These are phyloP conservation scores for Orbicella faveolata DNA, from an alignment of 64 coral and sea anemone genomes.

Conservation along the genomic window DNA sequence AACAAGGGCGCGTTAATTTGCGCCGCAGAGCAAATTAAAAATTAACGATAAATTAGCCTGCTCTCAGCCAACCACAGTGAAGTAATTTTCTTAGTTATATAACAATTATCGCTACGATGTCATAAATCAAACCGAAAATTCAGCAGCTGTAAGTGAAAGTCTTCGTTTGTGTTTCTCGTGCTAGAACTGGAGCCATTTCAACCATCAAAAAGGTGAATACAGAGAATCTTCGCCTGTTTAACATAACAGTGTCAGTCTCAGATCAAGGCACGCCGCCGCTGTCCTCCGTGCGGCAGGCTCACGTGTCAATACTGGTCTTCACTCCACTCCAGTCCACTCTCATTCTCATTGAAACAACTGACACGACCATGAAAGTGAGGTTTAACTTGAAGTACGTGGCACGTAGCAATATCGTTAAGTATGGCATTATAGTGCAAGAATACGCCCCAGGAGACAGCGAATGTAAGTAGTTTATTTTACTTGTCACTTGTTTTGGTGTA, in stretches of 20 bases:
- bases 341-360: slow-evolving; percentile 60
- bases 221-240: slow-evolving; percentile 72
- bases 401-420: slow-evolving; percentile 61
- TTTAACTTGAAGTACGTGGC: slow-evolving; percentile 72
- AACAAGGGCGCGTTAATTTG: no score
- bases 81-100: no score
- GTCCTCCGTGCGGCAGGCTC: slow-evolving; percentile 38
- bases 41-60: no score
- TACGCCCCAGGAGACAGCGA: slow-evolving; percentile 22
- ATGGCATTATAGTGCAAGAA: slow-evolving; percentile 86
- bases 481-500: not conserved
- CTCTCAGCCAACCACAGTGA: no score
- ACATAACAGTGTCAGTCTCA: slow-evolving; percentile 62
- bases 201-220: slow-evolving; percentile 29
- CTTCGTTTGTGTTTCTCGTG: not conserved
- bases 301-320: slow-evolving; percentile 71
- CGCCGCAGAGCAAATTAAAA: no score
- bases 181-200: slow-evolving; percentile 64
- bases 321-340: slow-evolving; percentile 34
- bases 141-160: not conserved
- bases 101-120: no score
- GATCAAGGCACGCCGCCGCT: slow-evolving; percentile 65
- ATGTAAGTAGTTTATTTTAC: slow-evolving; percentile 60
- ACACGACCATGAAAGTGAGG: slow-evolving; percentile 57
- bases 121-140: no score